Evolutionary conservation across 2,888 invertebrate species (phyloP), one percentile per base, ranked within the genome.

Genomic region (Chrysolina americana): DNA sequence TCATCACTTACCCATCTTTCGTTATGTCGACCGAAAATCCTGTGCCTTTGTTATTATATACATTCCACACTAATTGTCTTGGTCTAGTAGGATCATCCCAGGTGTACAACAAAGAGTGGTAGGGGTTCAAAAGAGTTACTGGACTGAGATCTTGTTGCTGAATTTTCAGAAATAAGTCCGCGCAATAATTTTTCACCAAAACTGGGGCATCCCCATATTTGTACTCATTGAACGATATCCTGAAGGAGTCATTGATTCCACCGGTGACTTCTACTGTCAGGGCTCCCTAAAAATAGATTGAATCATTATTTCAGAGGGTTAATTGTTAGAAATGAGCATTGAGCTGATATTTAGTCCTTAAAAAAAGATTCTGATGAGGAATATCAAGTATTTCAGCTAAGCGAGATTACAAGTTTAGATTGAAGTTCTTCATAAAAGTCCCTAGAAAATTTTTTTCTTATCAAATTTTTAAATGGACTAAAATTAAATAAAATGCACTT

Each of bases 11-110:
- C 91, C 91, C 90, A 80, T 92, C 94, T 87, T 93, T 94, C 75
- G 89, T 90, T 81, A 95, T 93, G 81, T 93, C 92, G n/a, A 94
- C 93, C 1, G 91, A 88, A 82, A 92, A 94, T 70, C 94, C 94
- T 77, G 92, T 91, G 44, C 92, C 92, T 84, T 93, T 94, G 81
- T 94, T 93, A 81, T 94, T 94, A 86, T 95, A 95, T 15, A 95
- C 92, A 85, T 95, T 95, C 96, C 96, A 96, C 80, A 94, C 89
- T 2, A 96, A 89, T 68, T 91, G 91, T 75, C 95, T 89, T 15
- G 93, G 92, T 70, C 93, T 92, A 0, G 92, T 91, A 0, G 95
- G 95, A 86, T 96, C 95, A 82, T 95, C 95, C 96, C 96, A 96
- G 0, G 96, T 95, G 84, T 95, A 95, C 47, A 95, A 86, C 83